A percentile compares a stretch with the other conserved stretches of the same genome.
Evolutionary conservation across 1,140 invertebrate genomes (phyloP).

Genomic region (Whitmania pigra): DNA sequence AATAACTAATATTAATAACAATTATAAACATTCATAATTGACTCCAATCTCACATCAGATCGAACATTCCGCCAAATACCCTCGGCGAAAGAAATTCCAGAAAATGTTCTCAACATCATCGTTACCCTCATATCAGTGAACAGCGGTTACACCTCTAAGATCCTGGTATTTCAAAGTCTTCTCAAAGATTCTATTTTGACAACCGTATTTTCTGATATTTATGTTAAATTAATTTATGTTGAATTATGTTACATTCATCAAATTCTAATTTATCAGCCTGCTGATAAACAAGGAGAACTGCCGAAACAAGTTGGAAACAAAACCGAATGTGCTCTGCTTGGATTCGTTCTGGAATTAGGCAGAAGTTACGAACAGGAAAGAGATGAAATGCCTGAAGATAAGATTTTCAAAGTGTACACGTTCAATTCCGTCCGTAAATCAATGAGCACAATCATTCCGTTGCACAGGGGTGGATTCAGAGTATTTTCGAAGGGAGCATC

Average conservation of each 20-base stretch:
- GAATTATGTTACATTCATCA: not conserved
- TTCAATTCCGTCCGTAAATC: conserved; percentile 98
- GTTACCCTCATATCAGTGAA: conserved; percentile 82
- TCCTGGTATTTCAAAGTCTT: conserved; percentile 53
- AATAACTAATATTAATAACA: too few relatives aligned
- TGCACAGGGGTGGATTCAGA: conserved; percentile 48
- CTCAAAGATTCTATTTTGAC: not conserved
- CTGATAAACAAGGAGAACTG: conserved; percentile 11
- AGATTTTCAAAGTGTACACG: conserved; percentile 79
- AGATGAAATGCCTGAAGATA: conserved; percentile 76
- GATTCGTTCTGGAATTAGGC: conserved; percentile 76
- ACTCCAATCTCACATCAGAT: not conserved
- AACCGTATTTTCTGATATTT: not conserved
- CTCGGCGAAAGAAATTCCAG: conserved; percentile 41
- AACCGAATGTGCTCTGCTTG: conserved; percentile 72
- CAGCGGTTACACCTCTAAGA: conserved; percentile 88
- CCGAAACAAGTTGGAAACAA: conserved; percentile 64
- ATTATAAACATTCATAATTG: too few relatives aligned
- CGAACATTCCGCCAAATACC: not conserved
- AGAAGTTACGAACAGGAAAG: conserved; percentile 82
- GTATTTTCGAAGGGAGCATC: conserved; percentile 96
- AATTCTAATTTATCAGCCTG: not conserved
- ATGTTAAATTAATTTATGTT: not conserved
- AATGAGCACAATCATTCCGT: conserved; percentile 86
- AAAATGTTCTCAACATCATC: conserved; percentile 66